Conservation (phyloP, 2,113 vertebrate species). For the Aptenodytes patagonicus region DNA sequence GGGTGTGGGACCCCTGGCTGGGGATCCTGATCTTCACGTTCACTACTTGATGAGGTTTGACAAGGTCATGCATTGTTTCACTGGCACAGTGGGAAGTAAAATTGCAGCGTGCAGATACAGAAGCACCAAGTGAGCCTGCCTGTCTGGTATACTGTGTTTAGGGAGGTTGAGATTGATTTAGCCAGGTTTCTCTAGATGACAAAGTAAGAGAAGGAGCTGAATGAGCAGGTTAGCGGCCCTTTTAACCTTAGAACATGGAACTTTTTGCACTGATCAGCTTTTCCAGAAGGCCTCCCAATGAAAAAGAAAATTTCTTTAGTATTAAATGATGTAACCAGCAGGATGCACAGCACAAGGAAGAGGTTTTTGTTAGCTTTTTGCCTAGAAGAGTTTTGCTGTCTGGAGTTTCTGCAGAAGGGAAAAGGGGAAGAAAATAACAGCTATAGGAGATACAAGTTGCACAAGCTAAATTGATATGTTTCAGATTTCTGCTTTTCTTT, state of each 20-base stretch:
- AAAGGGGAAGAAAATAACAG: not conserved
- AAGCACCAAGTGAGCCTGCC: not conserved
- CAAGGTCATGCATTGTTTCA: not conserved
- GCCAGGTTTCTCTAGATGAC: not conserved
- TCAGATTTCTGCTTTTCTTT: constrained; percentile 36
- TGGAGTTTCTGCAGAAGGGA: not conserved
- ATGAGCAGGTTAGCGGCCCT: not conserved
- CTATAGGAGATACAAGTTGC: not conserved
- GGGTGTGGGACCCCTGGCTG: not conserved
- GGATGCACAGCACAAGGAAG: not conserved
- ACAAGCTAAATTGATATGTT: constrained; percentile 5
- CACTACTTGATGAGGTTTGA: not conserved
- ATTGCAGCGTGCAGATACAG: not conserved
- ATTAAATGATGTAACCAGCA: not conserved
- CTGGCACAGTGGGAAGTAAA: not conserved
- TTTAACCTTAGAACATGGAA: constrained; percentile 28
- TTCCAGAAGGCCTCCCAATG: not conserved
- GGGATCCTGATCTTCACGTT: not conserved
- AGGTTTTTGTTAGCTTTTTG: not conserved
- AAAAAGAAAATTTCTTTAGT: not conserved
- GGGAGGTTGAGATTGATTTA: not conserved
- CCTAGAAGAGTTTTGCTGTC: not conserved
- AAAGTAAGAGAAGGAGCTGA: constrained; percentile 20
- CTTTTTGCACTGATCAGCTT: not conserved
- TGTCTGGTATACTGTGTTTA: not conserved